A percentile compares a stretch with the other conserved stretches of the same genome.
phyloP scores from a whole-genome alignment of 2,113 vertebrate genomes.

The Colaptes auratus region DNA sequence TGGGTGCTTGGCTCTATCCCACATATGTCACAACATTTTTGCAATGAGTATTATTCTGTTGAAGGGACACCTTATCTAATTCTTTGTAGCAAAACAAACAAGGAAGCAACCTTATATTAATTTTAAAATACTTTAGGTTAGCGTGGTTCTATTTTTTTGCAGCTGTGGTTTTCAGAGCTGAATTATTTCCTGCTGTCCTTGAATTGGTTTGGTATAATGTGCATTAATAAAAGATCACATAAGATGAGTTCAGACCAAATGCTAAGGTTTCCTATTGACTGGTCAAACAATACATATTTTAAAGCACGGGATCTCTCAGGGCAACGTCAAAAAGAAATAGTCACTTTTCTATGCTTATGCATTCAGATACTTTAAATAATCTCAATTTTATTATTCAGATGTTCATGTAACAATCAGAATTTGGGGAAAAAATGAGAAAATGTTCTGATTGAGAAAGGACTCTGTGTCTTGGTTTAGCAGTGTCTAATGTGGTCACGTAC shows the following conservation, averaged over 20 bases:
- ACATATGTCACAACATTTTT: conserved; percentile 84
- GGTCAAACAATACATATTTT: conserved; percentile 75
- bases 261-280: conserved; percentile 76
- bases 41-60: conserved; percentile 69
- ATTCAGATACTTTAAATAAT: conserved; percentile 71
- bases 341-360: conserved; percentile 53
- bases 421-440: conserved; percentile 92
- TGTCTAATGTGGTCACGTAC: conserved; percentile 99
- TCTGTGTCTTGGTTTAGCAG: conserved; percentile 89
- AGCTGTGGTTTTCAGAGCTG: conserved; percentile 67
- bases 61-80: conserved; percentile 68
- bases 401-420: conserved; percentile 91
- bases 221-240: conserved; percentile 84
- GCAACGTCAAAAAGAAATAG: conserved; percentile 53
- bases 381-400: conserved; percentile 80
- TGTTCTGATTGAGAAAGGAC: conserved; percentile 92
- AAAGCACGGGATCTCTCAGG: conserved; percentile 34
- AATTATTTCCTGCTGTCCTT: conserved; percentile 77
- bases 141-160: conserved; percentile 51
- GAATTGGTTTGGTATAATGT: conserved; percentile 72
- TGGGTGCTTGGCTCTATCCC: conserved; percentile 88
- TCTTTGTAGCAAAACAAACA: conserved; percentile 69
- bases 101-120: conserved; percentile 64
- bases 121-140: conserved; percentile 66
- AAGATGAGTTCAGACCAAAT: conserved; percentile 76